phyloP scores from a whole-genome alignment of 2,888 invertebrate species.

The Phyllotreta striolata region DNA sequence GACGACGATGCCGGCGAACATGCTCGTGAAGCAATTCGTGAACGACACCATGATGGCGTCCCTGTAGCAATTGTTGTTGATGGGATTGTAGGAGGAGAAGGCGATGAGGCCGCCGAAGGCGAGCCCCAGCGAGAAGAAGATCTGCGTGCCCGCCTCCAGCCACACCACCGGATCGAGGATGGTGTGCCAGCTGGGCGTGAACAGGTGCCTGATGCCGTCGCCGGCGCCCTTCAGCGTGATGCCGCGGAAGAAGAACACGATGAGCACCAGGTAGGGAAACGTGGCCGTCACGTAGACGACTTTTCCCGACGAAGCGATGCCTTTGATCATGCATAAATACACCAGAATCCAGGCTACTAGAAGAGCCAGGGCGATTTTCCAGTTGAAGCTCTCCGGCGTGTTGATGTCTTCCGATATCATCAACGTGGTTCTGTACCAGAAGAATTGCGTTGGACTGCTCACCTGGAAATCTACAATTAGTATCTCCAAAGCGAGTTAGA shows the following conservation, averaged over 20 bases:
- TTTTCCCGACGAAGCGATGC: constrained; percentile 96
- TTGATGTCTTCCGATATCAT: constrained; percentile 90
- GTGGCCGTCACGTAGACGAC: constrained; percentile 97
- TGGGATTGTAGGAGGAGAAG: constrained; percentile 95
- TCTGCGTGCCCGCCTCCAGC: constrained; percentile 97
- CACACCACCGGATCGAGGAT: constrained; percentile 94
- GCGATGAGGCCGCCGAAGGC: constrained; percentile 97
- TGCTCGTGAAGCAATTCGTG: constrained; percentile 93
- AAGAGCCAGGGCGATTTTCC: constrained; percentile 88
- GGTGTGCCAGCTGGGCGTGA: constrained; percentile 92
- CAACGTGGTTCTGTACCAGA: constrained; percentile 93
- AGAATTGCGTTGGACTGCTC: constrained; percentile 92
- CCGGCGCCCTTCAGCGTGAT: constrained; percentile 81
- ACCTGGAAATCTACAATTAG: constrained; percentile 65
- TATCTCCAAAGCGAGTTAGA: neutral
- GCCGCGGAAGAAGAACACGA: constrained; percentile 95
- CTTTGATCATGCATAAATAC: constrained; percentile 97
- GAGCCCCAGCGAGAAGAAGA: constrained; percentile 94
- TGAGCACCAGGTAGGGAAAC: constrained; percentile 93
- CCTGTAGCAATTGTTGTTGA: constrained; percentile 94
- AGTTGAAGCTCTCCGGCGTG: constrained; percentile 86
- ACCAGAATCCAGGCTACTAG: constrained; percentile 92
- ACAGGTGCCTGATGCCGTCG: constrained; percentile 87
- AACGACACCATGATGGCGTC: constrained; percentile 93
- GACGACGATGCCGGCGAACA: constrained; percentile 94